Evolutionary conservation across 2,797 vertebrate species (phyloP), one percentile per base, ranked within the genome.

Genomic region (Aphelocoma californica): DNA sequence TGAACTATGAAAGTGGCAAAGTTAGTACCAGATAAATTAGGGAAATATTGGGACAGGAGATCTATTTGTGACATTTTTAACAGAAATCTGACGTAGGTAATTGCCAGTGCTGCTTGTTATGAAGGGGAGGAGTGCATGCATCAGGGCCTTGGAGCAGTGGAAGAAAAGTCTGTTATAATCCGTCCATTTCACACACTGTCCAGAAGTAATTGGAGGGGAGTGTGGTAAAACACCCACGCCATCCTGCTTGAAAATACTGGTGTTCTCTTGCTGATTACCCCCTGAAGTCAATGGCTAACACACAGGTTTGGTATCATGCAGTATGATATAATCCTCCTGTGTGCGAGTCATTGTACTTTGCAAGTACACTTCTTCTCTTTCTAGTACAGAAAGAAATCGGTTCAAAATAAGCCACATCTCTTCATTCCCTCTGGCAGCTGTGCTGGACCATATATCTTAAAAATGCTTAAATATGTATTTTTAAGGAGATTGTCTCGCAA

Each of bases 21-120:
- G 73, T 62, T 87, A 86, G 57, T 57, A 65, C 31, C 60, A 77
- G 60, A 40, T 86, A 91, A 87, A 95, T 86, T 40, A 81, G 69
- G 40, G 65, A 92, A 92, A 92, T 82, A 57, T 26, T 78, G 51
- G 42, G 57, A 74, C 77, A 90, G 54, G 61, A 93, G 62, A 90
- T 61, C 44, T 18, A 54, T 36, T 53, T 75, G 51, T 73, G 92
- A 62, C 66, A 71, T 81, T 93, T 88, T 65, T 75, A 84, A 56
- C 44, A 92, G 77, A 62, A 94, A 72, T 53, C 77, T 79, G 75
- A 81, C 2, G 0, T n/a, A 47, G 5, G 1, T 66, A 88, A 74
- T 91, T 87, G 48, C 61, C 67, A 31, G 48, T 50, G 44, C 34
- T 65, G 32, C 48, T 62, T 80, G 36, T 73, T 81, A 16, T 12